Conservation (phyloP, 1,140 invertebrate species). For the Calephelis nemesis region DNA sequence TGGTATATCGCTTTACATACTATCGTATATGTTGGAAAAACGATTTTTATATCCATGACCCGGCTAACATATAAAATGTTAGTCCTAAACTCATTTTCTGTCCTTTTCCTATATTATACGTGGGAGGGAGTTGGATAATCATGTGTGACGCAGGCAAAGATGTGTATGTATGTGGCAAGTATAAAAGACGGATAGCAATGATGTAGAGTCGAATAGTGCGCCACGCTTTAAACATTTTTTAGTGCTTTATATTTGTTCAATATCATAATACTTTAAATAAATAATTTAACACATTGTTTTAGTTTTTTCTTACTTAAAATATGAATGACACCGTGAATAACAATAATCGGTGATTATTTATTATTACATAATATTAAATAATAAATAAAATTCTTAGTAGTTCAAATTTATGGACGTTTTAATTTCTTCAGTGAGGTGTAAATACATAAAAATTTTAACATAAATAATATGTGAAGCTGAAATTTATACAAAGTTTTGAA, state of each 20-base stretch:
- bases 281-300: no score
- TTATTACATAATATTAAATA: no score
- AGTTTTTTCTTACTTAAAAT: no score
- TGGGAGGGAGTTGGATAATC: constrained; percentile 45
- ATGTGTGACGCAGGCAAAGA: constrained; percentile 58
- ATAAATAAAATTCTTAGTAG: no score
- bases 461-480: no score
- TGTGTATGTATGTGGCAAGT: constrained; percentile 55
- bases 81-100: constrained; percentile 58
- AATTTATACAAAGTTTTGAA: no score
- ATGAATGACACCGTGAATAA: no score
- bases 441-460: no score
- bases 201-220: constrained; percentile 40
- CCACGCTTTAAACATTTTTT: not conserved
- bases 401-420: no score
- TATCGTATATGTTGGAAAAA: constrained; percentile 55
- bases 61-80: constrained; percentile 78
- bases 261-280: no score
- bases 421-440: no score
- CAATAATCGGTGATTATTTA: no score
- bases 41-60: constrained; percentile 79
- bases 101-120: constrained; percentile 49
- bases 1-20: constrained; percentile 37
- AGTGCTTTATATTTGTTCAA: not conserved
- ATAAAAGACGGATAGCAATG: constrained; percentile 32